A percentile compares a stretch with the other conserved stretches of the same genome.
These are phyloP conservation scores for Tryphoninae sp. DNA, from an alignment of 2,888 invertebrate genomes.

Conservation along the genomic window DNA sequence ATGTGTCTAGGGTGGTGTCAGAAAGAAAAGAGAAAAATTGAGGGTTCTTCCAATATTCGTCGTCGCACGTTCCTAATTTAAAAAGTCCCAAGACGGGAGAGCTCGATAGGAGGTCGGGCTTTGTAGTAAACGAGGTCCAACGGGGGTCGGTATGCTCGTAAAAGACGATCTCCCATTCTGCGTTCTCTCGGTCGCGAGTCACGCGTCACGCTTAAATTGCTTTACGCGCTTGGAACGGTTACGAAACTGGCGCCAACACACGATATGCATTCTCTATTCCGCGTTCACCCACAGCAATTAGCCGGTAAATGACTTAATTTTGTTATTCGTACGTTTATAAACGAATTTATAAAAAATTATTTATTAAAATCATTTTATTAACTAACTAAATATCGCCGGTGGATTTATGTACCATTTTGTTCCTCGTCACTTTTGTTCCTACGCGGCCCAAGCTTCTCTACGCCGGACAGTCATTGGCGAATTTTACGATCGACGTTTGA, in stretches of 20 bases:
- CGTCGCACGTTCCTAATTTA: conserved; percentile 54
- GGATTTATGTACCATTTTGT: conserved; percentile 2
- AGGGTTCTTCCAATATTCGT: conserved; percentile 31
- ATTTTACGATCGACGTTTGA: conserved; percentile 21
- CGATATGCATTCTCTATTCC: conserved; percentile 42
- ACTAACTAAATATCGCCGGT: background rate
- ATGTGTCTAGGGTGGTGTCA: background rate
- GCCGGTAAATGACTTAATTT: background rate
- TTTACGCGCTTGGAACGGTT: conserved; percentile 64
- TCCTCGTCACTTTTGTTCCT: background rate
- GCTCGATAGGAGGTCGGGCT: too few species aligned
- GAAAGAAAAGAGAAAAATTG: conserved; percentile 11
- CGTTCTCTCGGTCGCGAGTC: conserved; percentile 59
- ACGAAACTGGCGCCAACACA: conserved; percentile 65
- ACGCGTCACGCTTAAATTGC: conserved; percentile 67
- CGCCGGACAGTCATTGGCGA: conserved; percentile 1
- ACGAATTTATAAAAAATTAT: background rate
- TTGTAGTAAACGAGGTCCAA: conserved; percentile 42
- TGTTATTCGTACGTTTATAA: background rate
- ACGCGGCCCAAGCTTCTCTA: background rate
- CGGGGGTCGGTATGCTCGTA: conserved; percentile 59
- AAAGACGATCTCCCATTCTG: conserved; percentile 57
- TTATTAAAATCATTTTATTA: too few species aligned
- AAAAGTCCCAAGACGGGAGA: conserved; percentile 36
- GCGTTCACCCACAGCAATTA: background rate